phyloP scores from a whole-genome alignment of 2,113 vertebrate genomes.

The Pseudonaja textilis region DNA sequence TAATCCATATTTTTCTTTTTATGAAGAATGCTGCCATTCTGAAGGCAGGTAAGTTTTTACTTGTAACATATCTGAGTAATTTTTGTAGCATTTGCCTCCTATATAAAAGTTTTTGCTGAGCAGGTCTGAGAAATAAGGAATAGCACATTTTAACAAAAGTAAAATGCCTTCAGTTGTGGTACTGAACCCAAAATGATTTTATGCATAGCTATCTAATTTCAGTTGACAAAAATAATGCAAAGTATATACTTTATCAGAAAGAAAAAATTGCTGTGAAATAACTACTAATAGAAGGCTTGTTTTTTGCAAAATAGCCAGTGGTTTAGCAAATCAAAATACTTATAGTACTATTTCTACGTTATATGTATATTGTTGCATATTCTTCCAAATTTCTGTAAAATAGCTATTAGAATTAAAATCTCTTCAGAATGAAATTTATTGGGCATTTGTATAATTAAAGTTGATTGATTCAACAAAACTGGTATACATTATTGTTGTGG shows the following conservation, averaged over 20 bases:
- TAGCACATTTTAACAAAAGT: not conserved
- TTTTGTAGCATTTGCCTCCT: not conserved
- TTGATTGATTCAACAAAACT: constrained; percentile 26
- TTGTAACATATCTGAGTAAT: not conserved
- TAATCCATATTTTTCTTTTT: not conserved
- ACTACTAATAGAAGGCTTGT: constrained; percentile 15
- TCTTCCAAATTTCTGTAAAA: not conserved
- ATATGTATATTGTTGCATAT: not conserved
- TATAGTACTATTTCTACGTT: not conserved
- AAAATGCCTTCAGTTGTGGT: not conserved
- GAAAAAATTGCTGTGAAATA: constrained; percentile 17
- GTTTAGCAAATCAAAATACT: not conserved
- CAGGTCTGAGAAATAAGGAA: not conserved
- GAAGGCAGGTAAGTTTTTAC: not conserved
- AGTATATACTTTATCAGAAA: not conserved
- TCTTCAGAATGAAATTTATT: not conserved
- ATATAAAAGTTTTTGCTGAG: not conserved
- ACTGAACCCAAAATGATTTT: not conserved
- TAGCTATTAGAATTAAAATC: constrained; percentile 15
- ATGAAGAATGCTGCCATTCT: not conserved
- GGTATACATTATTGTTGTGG: constrained; percentile 25
- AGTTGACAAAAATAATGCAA: constrained; percentile 20
- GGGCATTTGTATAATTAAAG: constrained; percentile 19
- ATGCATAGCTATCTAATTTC: not conserved
- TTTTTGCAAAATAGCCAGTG: not conserved